Base-by-base conservation (phyloP, 1,140 invertebrate species). In the Pomacea maculata region DNA sequence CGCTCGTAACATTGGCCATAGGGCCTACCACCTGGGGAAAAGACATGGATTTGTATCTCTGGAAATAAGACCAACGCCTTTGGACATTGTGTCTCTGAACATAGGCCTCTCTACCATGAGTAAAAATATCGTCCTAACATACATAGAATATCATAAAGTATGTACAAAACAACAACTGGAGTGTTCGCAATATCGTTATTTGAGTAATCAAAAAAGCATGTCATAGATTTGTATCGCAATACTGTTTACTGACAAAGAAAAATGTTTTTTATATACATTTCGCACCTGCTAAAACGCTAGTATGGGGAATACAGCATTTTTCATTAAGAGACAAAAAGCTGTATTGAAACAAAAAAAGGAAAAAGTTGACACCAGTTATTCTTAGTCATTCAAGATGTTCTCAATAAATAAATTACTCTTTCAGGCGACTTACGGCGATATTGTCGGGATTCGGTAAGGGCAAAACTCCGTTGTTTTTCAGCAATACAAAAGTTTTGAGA, bases 11-110 rank as follows among this genome's bases (percentile, higher is more conserved):
- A 61, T 91, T 82, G 65, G 90, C 88, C 87, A 91, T 88, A 72
- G 91, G 91, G 15, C 91, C 91, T 17, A 91, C 78, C 52, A 91
- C 83, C 89, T 90, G 78, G 65, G 83, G 81, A 87, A 89, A 54
- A 65, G 29, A 65, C 25, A 29, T 19, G 8, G 78, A 57, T 14
- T 25, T 71, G 65, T 25, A 5, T 15, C n/a, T 5, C 29, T 54
- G 29, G 73, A 17, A 11, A 55, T 54, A 25, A 0, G 17, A 57
- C 29, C 29, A 11, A 72, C n/a, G 9, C 11, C 9, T 72, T 7
- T 1, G 11, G 34, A 45, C 11, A 8, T 34, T 4, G 52, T 73
- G 21, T 34, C 52, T 73, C 45, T 21, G 15, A 7, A 15, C 52
- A 6, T 34, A 45, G 19, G 71, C 8, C 12, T 45, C 14, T 4